Evolutionary conservation across 2,797 vertebrate species (phyloP), one percentile per base, ranked within the genome.

Genomic region (Syncerus caffer): DNA sequence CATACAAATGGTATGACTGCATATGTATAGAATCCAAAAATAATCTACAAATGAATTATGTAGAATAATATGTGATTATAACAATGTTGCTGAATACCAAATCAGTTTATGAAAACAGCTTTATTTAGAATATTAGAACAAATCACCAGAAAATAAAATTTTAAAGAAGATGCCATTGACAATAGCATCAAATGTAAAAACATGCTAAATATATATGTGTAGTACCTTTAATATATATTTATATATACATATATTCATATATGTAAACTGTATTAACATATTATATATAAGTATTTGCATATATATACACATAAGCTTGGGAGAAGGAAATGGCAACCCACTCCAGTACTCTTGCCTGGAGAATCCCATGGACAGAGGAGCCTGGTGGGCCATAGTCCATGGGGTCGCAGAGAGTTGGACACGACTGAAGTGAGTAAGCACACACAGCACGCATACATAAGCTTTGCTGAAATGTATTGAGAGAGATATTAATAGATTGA

Each of bases 401-500:
- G n/a, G 0, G n/a, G 19, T 38, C 3, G 0, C 34, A 38, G 19
- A 71, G n/a, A 71, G 64, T 23, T 11, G 2, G 10, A 71, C 64
- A 38, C 0, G 2, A 38, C 64, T 38, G 19, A 71, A 71, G n/a
- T 23, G 64, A 71, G n/a, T 38, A 38, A 71, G 64, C n/a, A 38
- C 2, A 1, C 10, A 38, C 1, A 38, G 64, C n/a, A 31, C 0
- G 1, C 21, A 45, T 19, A 31, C 23, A 71, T 57, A 64, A 51
- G 15, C 1, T 89, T 85, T 79, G 47, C 13, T 92, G 25, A 74
- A 7, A 25, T 50, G 31, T 10, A 84, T 12, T 42, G 89, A 92
- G 31, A 96, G 29, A 31, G 4, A 62, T 29, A 55, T 64, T 80
- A 13, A 47, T 38, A 2, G 29, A 91, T 29, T 94, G 11, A 89